phyloP scores from a whole-genome alignment of 2,797 vertebrate species.

The Phrynocephalus forsythii region DNA sequence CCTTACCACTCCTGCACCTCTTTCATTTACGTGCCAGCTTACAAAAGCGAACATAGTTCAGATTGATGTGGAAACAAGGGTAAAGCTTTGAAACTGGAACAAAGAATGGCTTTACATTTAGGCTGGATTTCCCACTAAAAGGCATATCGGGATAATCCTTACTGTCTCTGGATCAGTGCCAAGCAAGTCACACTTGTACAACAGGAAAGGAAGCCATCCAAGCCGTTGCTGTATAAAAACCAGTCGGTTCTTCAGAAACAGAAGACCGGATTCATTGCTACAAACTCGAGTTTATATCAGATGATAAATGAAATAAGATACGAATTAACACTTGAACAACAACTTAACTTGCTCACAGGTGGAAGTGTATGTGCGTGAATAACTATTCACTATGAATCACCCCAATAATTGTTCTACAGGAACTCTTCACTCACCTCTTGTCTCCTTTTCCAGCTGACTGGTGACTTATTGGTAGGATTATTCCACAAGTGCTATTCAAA shows the following conservation, averaged over 20 bases:
- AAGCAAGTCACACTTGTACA: neutral
- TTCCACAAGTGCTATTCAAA: slow-evolving; percentile 14
- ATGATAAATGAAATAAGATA: slow-evolving; percentile 4
- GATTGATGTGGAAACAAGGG: neutral
- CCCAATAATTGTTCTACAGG: slow-evolving; percentile 3
- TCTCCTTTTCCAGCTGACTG: neutral
- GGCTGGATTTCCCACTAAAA: too few relatives aligned
- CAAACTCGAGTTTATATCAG: neutral
- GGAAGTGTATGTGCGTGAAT: neutral
- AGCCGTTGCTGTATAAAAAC: neutral
- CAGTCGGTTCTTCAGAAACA: neutral
- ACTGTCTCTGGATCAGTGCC: neutral
- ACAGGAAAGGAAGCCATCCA: neutral
- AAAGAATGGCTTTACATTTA: neutral
- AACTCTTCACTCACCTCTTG: neutral
- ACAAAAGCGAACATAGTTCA: neutral
- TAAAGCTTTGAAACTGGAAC: neutral
- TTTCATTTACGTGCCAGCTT: neutral
- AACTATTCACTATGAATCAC: neutral
- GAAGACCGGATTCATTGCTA: slow-evolving; percentile 12
- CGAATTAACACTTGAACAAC: neutral
- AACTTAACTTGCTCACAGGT: neutral
- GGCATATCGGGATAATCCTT: neutral
- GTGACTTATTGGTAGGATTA: slow-evolving; percentile 22
- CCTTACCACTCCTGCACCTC: neutral